Base-by-base conservation (phyloP, 2,888 invertebrate genomes). In the Pristionchus entomophagus region DNA sequence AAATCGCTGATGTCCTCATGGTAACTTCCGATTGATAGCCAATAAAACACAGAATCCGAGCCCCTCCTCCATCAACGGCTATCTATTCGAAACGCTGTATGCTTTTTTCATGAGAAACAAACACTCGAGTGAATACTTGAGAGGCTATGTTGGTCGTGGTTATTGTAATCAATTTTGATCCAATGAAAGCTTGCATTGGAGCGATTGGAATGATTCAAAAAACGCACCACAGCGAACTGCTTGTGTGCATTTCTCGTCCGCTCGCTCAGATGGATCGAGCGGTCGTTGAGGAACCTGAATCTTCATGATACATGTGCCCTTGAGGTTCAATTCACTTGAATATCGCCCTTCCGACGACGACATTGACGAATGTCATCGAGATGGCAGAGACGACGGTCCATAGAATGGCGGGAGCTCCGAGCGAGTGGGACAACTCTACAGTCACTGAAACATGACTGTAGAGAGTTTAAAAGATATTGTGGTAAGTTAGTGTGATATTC, bases 281-380 rank as follows among this genome's bases (percentile, higher is more conserved):
- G 22, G 26, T 73, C 73, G 73, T 73, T 73, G 73, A 73, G 73
- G n/a, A 73, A 73, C 1, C 73, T 73, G 73, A 41, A 45, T 14
- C 1, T 41, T 8, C 12, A 19, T n/a, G 22, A 41, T 41, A 6
- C 4, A 29, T 22, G 14, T 2, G 17, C 32, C 14, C 19, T 62
- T 5, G 8, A 32, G 4, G 29, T 32, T 10, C 62, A 19, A 38
- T 4, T 41, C 0, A 73, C 73, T 41, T 26, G 45, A 73, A 73
- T 12, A 73, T 73, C 17, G 73, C 73, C 8, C 73, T 38, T 0
- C 73, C 73, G 41, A 73, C 73, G n/a, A 73, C 8, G 14, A 73
- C 19, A 22, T 26, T 73, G 26, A 73, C 41, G 0, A 73, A 14
- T 5, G 26, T 26, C 73, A 73, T 41, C 26, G 73, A 41, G 2